Conservation (phyloP, 2,888 invertebrate species). For the Incurvaria masculella region DNA sequence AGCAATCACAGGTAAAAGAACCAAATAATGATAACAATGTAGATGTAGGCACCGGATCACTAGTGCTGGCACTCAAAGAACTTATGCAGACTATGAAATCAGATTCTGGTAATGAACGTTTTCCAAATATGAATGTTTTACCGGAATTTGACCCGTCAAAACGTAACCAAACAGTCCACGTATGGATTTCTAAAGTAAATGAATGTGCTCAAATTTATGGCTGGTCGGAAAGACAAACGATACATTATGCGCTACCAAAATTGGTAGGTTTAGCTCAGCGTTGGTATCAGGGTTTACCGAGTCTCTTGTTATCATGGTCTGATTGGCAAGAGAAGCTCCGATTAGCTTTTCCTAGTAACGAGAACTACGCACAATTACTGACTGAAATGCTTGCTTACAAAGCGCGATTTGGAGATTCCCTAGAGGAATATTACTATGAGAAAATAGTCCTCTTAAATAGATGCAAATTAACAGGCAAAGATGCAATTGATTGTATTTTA, state of each 20-base stretch:
- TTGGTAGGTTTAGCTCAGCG: not conserved
- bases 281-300: conserved; percentile 11
- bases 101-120: too few relatives aligned
- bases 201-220: not conserved
- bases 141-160: not conserved
- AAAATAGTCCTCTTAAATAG: conserved; percentile 11
- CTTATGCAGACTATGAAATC: too few relatives aligned
- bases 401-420: conserved; percentile 13
- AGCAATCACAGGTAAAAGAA: too few relatives aligned
- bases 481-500: conserved; percentile 11
- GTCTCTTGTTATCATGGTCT: conserved; percentile 16
- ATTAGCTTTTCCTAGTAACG: conserved; percentile 17
- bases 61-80: too few relatives aligned
- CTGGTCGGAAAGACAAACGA: not conserved
- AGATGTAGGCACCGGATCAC: too few relatives aligned
- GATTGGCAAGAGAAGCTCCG: conserved; percentile 19
- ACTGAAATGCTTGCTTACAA: conserved; percentile 17
- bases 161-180: not conserved
- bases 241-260: not conserved
- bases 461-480: conserved; percentile 10
- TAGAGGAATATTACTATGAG: conserved; percentile 14
- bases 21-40: too few relatives aligned
- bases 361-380: conserved; percentile 18
- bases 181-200: not conserved
- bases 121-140: too few relatives aligned